phyloP scores from a whole-genome alignment of 1,140 invertebrate genomes.

The Aplysia californica region DNA sequence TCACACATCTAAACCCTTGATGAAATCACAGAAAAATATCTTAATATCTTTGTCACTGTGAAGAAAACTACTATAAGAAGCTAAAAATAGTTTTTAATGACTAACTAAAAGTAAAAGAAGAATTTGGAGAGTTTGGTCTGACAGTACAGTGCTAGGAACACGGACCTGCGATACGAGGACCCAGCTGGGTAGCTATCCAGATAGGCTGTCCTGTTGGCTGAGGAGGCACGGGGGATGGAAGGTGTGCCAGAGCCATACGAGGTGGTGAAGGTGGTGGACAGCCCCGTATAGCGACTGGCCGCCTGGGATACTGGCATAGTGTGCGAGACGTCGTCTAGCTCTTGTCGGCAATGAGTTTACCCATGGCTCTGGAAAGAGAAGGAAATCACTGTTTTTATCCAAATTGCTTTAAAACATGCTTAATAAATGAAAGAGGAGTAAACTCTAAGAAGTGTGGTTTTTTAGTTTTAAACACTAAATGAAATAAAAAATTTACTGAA shows the following conservation, averaged over 20 bases:
- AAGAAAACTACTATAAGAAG: background rate
- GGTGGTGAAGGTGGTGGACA: slow-evolving; percentile 13
- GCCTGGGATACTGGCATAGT: slow-evolving; percentile 19
- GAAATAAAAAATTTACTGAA: too few species aligned
- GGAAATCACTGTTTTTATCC: too few species aligned
- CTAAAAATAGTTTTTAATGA: too few species aligned
- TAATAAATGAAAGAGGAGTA: too few species aligned
- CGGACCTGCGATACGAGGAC: background rate
- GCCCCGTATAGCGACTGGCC: slow-evolving; percentile 5
- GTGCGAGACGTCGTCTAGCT: background rate
- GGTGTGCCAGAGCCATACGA: slow-evolving; percentile 11
- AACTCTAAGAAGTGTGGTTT: too few species aligned
- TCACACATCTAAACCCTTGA: too few species aligned
- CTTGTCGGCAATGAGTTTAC: background rate
- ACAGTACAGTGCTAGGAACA: background rate
- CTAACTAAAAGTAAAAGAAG: background rate
- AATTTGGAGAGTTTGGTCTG: background rate
- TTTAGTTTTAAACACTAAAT: too few species aligned
- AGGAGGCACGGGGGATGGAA: background rate
- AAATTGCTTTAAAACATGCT: too few species aligned
- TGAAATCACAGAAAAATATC: background rate
- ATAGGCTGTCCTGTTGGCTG: background rate
- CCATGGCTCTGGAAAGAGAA: slow-evolving; percentile 12
- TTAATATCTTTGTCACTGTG: background rate
- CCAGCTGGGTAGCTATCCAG: background rate